Conservation (phyloP, 2,797 vertebrate species). For the Enteromius anoplus region DNA sequence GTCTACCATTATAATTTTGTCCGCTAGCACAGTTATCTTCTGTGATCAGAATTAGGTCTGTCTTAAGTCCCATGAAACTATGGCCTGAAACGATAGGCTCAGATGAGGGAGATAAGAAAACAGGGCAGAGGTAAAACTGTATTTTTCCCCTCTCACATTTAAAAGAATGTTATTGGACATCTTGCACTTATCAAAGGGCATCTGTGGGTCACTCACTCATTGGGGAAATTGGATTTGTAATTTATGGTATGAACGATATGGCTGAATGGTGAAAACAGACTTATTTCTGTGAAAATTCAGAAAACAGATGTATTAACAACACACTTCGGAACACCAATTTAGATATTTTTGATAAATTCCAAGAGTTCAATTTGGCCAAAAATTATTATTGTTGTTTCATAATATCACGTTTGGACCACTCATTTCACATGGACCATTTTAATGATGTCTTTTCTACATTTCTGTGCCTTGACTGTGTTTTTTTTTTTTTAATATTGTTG, state of each 20-base stretch:
- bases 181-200: not conserved
- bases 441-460: not conserved
- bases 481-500: too few species aligned
- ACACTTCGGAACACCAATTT: not conserved
- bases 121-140: conserved; percentile 12
- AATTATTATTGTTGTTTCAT: not conserved
- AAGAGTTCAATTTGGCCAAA: not conserved
- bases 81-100: conserved; percentile 43
- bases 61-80: conserved; percentile 14
- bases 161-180: conserved; percentile 24
- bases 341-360: too few species aligned
- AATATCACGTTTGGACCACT: not conserved
- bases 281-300: not conserved
- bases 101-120: conserved; percentile 47
- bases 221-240: not conserved
- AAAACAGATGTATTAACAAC: not conserved
- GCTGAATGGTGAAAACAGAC: not conserved
- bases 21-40: conserved; percentile 38
- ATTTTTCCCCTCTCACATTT: conserved; percentile 7
- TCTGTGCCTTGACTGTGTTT: not conserved
- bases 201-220: not conserved
- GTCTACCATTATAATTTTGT: conserved; percentile 32
- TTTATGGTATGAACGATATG: not conserved
- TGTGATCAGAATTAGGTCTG: conserved; percentile 43
- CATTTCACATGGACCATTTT: not conserved